Base-by-base conservation (phyloP, 2,888 invertebrate genomes). In the Synergus gifuensis region DNA sequence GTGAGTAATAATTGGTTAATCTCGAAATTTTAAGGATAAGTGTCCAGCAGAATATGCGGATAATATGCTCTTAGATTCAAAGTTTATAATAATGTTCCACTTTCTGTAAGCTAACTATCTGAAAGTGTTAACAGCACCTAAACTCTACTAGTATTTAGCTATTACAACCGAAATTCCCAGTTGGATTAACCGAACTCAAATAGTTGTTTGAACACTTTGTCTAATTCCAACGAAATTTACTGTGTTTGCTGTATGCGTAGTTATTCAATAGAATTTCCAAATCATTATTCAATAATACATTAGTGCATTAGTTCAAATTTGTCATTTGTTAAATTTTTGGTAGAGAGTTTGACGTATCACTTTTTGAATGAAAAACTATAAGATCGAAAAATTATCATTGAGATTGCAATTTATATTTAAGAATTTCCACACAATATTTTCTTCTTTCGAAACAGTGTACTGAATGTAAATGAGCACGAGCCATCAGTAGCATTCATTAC, bases 151-250 rank as follows among this genome's bases (percentile, higher is more conserved):
- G 67, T 67, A 67, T 44, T 22, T 46, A 44, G 67, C 44, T 67
- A 67, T 67, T 22, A 67, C 44, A 44, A 67, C 18, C n/a, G 42
- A 12, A 67, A 67, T 67, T 42, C 44, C 44, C 11, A 18, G 44
- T 67, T 67, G 22, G 11, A 66, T 66, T 66, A 67, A 22, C 44
- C 22, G 44, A 67, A 67, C 44, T 46, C 44, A 42, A 67, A 22
- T 67, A 67, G 18, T 22, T 67, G 67, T 67, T 67, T 22, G 44
- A 18, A 44, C 46, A 67, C 67, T 67, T 44, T 44, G 22, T 12
- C 42, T 67, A 44, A 46, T 67, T 14, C 44, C 18, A 8, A 42
- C 67, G 12, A 67, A 46, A 67, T 67, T 40, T 18, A 11, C 44
- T 3, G 44, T 66, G 16, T 64, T 36, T 28, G 54, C n/a, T 54